phyloP scores from a whole-genome alignment of 2,113 vertebrate species.

The Addax nasomaculatus region DNA sequence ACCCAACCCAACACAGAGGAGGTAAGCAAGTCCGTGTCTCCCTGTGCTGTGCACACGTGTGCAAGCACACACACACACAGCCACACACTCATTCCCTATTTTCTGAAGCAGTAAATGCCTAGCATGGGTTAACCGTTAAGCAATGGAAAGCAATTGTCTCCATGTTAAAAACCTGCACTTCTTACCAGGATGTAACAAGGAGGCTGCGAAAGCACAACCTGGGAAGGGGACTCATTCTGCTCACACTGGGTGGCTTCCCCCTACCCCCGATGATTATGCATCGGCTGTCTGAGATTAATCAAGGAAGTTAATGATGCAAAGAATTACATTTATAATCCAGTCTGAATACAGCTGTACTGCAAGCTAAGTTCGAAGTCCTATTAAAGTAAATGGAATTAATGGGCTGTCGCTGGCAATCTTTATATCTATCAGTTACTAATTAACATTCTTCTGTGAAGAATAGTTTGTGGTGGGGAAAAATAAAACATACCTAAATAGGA shows the following conservation, averaged over 20 bases:
- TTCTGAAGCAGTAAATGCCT: conserved; percentile 21
- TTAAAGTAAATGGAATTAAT: conserved; percentile 97
- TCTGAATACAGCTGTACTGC: conserved; percentile 86
- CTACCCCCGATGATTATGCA: conserved; percentile 79
- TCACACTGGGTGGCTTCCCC: conserved; percentile 32
- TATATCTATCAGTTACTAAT: conserved; percentile 90
- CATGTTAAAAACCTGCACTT: conserved; percentile 42
- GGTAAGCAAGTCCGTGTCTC: not conserved
- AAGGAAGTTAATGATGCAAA: conserved; percentile 85
- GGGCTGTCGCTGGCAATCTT: conserved; percentile 92
- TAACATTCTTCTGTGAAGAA: conserved; percentile 86
- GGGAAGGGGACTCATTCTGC: conserved; percentile 50
- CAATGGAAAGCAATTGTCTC: conserved; percentile 8
- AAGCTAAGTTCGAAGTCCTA: conserved; percentile 86
- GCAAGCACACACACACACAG: not conserved
- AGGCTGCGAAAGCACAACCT: conserved; percentile 53
- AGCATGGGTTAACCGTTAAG: conserved; percentile 42
- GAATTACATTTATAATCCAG: conserved; percentile 86
- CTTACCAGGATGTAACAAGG: conserved; percentile 43
- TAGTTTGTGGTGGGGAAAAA: conserved; percentile 73
- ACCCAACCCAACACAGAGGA: conserved; percentile 55
- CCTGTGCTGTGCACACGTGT: not conserved
- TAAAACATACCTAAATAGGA: conserved; percentile 54
- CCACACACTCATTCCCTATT: not conserved
- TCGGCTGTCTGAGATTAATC: conserved; percentile 83